Conservation (phyloP, 53 echinoderm and acorn worm species). For the Stichopus horrens region DNA sequence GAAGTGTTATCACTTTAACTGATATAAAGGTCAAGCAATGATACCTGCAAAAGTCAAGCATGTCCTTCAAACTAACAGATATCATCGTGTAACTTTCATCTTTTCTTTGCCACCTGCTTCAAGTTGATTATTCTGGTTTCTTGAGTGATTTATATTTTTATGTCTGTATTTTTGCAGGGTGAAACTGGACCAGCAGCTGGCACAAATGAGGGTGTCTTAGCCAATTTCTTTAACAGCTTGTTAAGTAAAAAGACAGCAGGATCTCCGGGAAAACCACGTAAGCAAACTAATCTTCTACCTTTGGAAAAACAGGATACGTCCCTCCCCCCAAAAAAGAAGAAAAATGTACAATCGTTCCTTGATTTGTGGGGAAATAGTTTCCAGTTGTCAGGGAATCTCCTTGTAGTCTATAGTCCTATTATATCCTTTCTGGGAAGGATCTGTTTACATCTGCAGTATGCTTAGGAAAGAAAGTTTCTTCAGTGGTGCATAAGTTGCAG, state of each 20-base stretch:
- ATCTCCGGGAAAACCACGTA: conserved; percentile 50
- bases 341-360: background rate
- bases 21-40: too few relatives aligned
- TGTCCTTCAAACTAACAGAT: too few relatives aligned
- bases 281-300: background rate
- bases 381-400: background rate
- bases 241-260: conserved; percentile 94
- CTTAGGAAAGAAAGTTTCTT: too few relatives aligned
- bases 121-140: too few relatives aligned
- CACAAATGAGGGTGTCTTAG: conserved; percentile 98
- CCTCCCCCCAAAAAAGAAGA: too few relatives aligned
- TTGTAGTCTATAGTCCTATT: background rate
- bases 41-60: too few relatives aligned
- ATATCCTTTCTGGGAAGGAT: background rate
- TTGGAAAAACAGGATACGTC: background rate
- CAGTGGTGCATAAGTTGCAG: too few relatives aligned
- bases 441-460: too few relatives aligned
- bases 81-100: too few relatives aligned
- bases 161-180: background rate
- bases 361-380: background rate
- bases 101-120: too few relatives aligned
- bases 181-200: conserved; percentile 76
- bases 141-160: too few relatives aligned
- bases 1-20: too few relatives aligned
- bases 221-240: conserved; percentile 99